Evolutionary conservation across 2,888 invertebrate species (phyloP).

Genomic region (Conops quadrifasciatus): DNA sequence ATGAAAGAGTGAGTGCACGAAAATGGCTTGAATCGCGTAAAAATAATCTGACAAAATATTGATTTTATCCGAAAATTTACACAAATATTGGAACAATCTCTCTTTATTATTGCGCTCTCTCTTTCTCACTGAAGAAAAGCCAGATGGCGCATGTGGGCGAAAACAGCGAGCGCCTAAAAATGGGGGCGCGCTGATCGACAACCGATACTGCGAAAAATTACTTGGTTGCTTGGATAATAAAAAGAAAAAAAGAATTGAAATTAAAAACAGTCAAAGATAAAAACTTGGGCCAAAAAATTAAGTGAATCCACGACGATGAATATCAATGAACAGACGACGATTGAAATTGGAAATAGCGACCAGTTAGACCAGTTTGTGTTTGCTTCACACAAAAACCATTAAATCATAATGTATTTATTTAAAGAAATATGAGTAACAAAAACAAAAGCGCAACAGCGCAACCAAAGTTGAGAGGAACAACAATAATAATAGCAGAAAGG

Average conservation of each 20-base stretch:
- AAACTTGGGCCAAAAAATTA: slow-evolving; percentile 23
- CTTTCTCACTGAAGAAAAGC: too few species aligned
- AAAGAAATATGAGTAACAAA: too few species aligned
- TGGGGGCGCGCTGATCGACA: slow-evolving; percentile 27
- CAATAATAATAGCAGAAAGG: slow-evolving; percentile 1
- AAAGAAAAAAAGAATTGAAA: neutral
- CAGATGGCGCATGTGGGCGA: too few species aligned
- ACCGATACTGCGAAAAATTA: slow-evolving; percentile 14
- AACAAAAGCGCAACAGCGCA: too few species aligned
- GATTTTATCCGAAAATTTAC: too few species aligned
- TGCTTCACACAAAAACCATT: slow-evolving; percentile 16
- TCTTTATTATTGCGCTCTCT: too few species aligned
- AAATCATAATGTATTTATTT: too few species aligned
- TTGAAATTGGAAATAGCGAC: slow-evolving; percentile 18
- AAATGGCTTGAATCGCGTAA: too few species aligned
- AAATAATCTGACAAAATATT: too few species aligned
- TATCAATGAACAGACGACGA: slow-evolving; percentile 4
- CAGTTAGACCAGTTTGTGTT: slow-evolving; percentile 26
- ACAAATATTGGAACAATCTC: too few species aligned
- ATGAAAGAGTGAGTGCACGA: too few species aligned
- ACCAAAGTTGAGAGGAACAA: neutral
- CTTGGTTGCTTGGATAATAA: too few species aligned
- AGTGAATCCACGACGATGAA: slow-evolving; percentile 21
- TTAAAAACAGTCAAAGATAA: slow-evolving; percentile 14
- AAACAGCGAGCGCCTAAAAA: slow-evolving; percentile 15